Conservation (phyloP, 2,797 vertebrate species). For the Alectoris magna region DNA sequence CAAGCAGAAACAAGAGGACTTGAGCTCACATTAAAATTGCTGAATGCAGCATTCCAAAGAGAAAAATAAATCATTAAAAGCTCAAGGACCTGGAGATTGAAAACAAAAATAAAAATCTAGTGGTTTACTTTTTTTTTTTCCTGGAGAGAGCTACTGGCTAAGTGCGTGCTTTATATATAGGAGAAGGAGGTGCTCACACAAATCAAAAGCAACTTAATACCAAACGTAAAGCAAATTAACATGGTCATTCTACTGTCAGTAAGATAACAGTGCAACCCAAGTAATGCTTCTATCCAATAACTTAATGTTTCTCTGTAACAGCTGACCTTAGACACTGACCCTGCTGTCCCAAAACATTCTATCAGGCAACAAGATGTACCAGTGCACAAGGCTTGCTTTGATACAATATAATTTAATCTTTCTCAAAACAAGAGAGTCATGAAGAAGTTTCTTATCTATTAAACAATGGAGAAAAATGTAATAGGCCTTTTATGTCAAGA, state of each 20-base stretch:
- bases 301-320: constrained; percentile 9
- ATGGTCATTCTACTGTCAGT: background rate
- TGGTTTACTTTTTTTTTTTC: background rate
- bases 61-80: constrained; percentile 49
- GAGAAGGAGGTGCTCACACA: background rate
- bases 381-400: background rate
- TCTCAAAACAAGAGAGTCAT: background rate
- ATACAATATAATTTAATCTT: background rate
- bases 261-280: background rate
- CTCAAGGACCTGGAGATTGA: background rate
- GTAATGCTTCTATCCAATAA: background rate
- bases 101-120: constrained; percentile 26
- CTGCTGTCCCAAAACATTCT: background rate
- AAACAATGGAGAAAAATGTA: background rate
- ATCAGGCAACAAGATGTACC: background rate
- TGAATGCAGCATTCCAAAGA: constrained; percentile 52
- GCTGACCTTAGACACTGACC: background rate
- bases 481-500: background rate
- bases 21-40: constrained; percentile 53
- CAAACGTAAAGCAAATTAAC: background rate
- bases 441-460: background rate
- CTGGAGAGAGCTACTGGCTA: background rate
- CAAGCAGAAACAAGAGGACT: constrained; percentile 47
- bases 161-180: background rate
- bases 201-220: constrained; percentile 9